Evolutionary conservation across 2,113 vertebrate genomes (phyloP), one percentile per base, ranked within the genome.

Genomic region (Apistogramma diplotaenia): DNA sequence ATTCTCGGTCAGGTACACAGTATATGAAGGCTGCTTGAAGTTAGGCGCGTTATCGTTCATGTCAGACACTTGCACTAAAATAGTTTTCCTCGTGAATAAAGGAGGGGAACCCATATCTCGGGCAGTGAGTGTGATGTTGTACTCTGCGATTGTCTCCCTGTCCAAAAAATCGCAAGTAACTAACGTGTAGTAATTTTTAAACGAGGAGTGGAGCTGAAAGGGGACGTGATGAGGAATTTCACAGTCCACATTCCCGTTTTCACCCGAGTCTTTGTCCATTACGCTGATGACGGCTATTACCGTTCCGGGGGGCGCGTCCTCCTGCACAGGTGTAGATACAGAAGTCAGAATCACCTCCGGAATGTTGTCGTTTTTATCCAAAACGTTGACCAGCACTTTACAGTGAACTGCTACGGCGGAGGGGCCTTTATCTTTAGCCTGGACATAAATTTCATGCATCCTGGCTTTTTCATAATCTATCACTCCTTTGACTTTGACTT

Each of bases 161-260:
- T 98, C 97, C 89, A 98, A 88, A 0, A 93, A 86, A 6, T 95
- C 95, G 0, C 89, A 94, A 31, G 96, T 97, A 7, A 97, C 94
- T 18, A 98, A 84, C 0, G 96, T 97, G 74, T 99, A 99, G 54
- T 97, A 97, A 82, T 98, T 97, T 67, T 91, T 96, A 87, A 96
- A 98, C 1, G 97, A 97, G 1, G 97, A 95, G 58, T 95, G 93
- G 0, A 98, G 94, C 67, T 96, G 95, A 0, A 99, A 99, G 1
- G 97, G 97, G 1, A 96, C 81, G 0, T 93, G 78, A 1, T 94
- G 87, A 0, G 95, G 77, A 2, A 97, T 93, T 27, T 96, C 94
- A 0, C 97, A 97, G 79, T 92, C 96, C 76, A 97, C 96, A 0
- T 94, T 95, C 5, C 96, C 97, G 0, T 97, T 98, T 70, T 93